Base-by-base conservation (phyloP, 2,113 vertebrate genomes). In the Girardinichthys multiradiatus region DNA sequence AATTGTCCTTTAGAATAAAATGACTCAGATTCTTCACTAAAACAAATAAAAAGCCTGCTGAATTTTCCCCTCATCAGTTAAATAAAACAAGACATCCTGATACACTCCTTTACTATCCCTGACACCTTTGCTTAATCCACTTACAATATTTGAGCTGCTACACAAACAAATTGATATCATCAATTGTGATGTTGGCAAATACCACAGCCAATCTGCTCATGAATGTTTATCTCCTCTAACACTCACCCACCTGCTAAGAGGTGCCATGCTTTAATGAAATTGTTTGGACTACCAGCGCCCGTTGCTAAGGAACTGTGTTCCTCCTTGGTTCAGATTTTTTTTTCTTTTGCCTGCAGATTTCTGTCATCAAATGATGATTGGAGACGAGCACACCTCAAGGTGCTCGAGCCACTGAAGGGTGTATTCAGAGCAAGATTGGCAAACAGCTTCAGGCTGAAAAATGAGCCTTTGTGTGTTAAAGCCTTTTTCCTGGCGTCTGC, bases 171-270 rank as follows among this genome's bases (percentile, higher is more conserved):
- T 97, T 97, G 96, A 97, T 96, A 95, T 95, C 96, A 96, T 95
- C 96, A 96, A 95, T 98, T 96, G 96, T 94, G 95, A 95, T 97
- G 96, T 98, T 97, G 96, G 97, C 97, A 98, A 97, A 98, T 96
- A 97, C 95, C 96, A 94, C 94, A 91, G 95, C 91, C 96, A 95
- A 97, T 96, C 95, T 95, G 95, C 95, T 95, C 96, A 95, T 95
- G 96, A 96, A 96, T 97, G 96, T 97, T 99, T 97, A 98, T 98
- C 97, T 96, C 95, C 96, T 96, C 95, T 92, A 92, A 91, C 95
- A 96, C 95, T 97, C 97, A 95, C 96, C 97, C 97, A 98, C 97
- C 98, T 99, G 98, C 97, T 97, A 98, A 97, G 97, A 97, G 97
- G 96, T 97, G 97, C 95, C 95, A 96, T 94, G 96, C 86, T 97